Evolutionary conservation across 2,888 invertebrate genomes (phyloP), one percentile per base, ranked within the genome.

Genomic region (Melanostoma scalare): DNA sequence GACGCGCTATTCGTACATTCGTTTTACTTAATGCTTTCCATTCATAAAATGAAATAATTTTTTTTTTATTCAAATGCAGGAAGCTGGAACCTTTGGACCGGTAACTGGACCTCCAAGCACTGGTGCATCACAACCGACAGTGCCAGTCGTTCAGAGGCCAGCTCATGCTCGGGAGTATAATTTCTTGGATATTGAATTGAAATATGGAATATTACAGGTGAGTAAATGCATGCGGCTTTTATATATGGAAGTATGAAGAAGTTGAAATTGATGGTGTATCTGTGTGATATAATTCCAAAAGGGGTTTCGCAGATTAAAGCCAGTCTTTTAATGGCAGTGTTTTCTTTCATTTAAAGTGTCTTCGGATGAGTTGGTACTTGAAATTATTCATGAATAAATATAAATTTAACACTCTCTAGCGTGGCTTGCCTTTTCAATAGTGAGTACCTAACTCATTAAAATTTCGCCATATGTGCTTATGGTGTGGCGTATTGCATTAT

Each of bases 201-300:
- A 97, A 90, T 98, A 97, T 90, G 98, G 98, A 86, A 93, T 98
- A 86, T 92, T 97, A 82, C 98, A 98, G 95, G 98, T 98, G 91
- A 91, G 90, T 86, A 36, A 40, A 5, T 5, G 9, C 5, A 3
- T 10, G 2, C n/a, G n/a, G 6, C 4, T 3, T 8, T 20, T 8
- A 3, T 30, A 33, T 55, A 10, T 36, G 35, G 2, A 20, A 2
- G 40, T 40, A 9, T 35, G 38, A 10, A 20, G 20, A 20, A 1
- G 20, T 20, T 20, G 1, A 20, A 20, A 20, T 20, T 20, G 20
- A 20, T 20, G 20, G 36, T 63, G 36, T 6, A n/a, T 42, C 20
- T 10, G 55, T 44, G 8, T 40, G 50, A 30, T 9, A 38, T 44
- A 36, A 53, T 20, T 20, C 20, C 20, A 20, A 20, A 20, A 20